Conservation (phyloP, 2,113 vertebrate genomes). For the Rostratula benghalensis region DNA sequence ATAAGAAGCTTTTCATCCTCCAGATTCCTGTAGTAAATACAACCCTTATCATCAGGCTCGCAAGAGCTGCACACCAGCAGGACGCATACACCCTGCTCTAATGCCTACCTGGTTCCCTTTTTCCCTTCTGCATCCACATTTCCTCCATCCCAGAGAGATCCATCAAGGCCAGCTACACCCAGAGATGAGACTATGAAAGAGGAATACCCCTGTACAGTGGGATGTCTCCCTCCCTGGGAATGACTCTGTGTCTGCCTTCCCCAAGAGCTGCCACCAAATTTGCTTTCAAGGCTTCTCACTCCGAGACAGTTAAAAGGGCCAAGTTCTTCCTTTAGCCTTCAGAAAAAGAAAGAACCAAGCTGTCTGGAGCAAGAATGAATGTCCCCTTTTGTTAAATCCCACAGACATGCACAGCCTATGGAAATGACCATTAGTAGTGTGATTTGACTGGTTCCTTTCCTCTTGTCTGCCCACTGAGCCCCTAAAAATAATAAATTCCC, state of each 20-base stretch:
- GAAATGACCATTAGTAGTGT: not conserved
- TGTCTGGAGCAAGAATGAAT: not conserved
- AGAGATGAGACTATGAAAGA: not conserved
- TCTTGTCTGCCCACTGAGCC: not conserved
- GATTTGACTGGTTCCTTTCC: not conserved
- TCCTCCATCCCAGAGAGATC: not conserved
- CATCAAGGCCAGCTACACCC: not conserved
- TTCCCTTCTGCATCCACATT: not conserved
- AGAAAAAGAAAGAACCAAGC: not conserved
- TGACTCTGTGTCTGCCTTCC: not conserved
- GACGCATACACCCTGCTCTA: not conserved
- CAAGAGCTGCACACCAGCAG: not conserved
- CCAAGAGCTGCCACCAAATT: not conserved
- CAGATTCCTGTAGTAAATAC: not conserved
- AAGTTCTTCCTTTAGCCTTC: not conserved
- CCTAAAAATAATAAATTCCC: not conserved
- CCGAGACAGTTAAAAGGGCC: not conserved
- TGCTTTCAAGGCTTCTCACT: not conserved
- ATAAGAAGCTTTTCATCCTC: not conserved
- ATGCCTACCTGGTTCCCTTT: not conserved
- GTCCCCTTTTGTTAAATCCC: not conserved
- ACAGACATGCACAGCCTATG: not conserved
- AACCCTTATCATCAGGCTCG: not conserved
- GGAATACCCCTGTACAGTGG: not conserved
- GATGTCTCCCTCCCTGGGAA: not conserved